Evolutionary conservation across 2,888 invertebrate species (phyloP).

Genomic region (Meteorus colon): DNA sequence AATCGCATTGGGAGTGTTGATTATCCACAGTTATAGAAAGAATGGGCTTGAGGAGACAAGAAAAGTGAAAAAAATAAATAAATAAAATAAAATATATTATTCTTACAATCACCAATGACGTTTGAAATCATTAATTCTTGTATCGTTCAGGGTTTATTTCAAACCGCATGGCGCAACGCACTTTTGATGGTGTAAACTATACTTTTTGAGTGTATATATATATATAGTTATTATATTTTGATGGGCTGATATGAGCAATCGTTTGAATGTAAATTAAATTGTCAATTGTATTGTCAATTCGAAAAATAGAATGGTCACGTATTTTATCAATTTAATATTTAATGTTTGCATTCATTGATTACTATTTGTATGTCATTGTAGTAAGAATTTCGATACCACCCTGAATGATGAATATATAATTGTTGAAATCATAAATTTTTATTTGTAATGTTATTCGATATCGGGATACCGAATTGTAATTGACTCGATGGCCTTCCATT

Average conservation of each 20-base stretch:
- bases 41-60: neutral
- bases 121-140: slow-evolving; percentile 27
- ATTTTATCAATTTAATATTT: neutral
- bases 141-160: slow-evolving; percentile 26
- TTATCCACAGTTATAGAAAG: slow-evolving; percentile 7
- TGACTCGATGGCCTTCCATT: neutral
- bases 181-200: slow-evolving; percentile 16
- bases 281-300: neutral
- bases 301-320: neutral
- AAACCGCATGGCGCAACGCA: slow-evolving; percentile 26
- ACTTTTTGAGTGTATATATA: neutral
- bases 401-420: neutral
- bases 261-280: slow-evolving; percentile 20
- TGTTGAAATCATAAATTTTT: neutral
- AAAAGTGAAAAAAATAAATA: neutral
- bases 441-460: neutral
- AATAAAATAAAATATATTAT: neutral
- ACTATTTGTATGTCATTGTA: too few relatives aligned
- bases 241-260: neutral
- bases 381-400: too few relatives aligned
- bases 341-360: too few relatives aligned
- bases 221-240: neutral
- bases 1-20: slow-evolving; percentile 27
- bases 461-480: neutral
- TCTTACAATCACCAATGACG: neutral